Percentiles rank a stretch among this genome's conserved stretches.
Conservation (phyloP, 2,797 vertebrate species). For the Rallus crepitans region DNA sequence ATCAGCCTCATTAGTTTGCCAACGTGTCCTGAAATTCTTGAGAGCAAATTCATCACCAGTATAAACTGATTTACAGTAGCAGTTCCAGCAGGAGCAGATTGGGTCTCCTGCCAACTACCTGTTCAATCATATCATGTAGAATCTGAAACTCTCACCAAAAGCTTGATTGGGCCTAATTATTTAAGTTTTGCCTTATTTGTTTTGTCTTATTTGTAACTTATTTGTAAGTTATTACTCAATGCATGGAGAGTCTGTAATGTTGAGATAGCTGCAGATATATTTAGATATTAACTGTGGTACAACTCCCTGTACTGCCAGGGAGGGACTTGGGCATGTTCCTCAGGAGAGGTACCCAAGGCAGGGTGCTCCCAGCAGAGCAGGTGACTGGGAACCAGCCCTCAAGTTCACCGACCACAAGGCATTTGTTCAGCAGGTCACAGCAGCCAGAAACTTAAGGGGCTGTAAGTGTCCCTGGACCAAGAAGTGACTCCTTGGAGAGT, state of each 20-base stretch:
- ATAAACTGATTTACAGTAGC: not conserved
- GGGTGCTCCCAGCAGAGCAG: too few relatives aligned
- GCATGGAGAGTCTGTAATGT: not conserved
- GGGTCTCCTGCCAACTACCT: not conserved
- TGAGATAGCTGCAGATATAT: not conserved
- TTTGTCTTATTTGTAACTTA: not conserved
- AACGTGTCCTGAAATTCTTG: not conserved
- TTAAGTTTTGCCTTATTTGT: not conserved
- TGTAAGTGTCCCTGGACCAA: not conserved
- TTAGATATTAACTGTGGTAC: not conserved
- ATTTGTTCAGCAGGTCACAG: not conserved
- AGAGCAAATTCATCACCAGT: not conserved
- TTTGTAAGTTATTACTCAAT: not conserved
- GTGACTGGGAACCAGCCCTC: not conserved
- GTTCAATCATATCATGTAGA: accelerated
- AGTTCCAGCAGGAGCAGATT: not conserved
- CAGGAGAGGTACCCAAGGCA: accelerated
- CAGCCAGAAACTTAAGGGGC: not conserved
- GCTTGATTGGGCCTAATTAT: not conserved
- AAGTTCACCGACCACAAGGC: too few relatives aligned
- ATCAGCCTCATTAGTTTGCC: not conserved
- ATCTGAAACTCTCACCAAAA: not conserved
- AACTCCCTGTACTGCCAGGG: not conserved
- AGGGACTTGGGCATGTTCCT: not conserved
- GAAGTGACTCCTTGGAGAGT: not conserved